Conservation (phyloP, 2,113 vertebrate genomes). For the Tragelaphus strepsiceros region DNA sequence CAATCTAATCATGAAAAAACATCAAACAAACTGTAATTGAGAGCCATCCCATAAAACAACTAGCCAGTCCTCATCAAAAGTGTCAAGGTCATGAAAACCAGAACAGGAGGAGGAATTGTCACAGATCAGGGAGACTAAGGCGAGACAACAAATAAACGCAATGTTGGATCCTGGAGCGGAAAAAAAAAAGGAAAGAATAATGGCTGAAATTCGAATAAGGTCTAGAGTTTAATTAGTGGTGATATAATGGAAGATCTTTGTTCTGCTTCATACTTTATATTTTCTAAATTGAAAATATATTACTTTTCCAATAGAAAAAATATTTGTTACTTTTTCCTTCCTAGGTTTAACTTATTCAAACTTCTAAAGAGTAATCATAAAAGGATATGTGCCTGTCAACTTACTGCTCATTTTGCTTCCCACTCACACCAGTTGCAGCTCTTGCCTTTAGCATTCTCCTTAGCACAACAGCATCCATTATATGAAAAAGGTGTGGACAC, state of each 20-base stretch:
- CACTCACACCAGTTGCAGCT: not conserved
- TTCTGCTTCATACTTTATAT: not conserved
- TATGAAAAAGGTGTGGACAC: not conserved
- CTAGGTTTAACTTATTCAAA: not conserved
- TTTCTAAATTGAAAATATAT: constrained; percentile 33
- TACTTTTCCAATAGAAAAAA: not conserved
- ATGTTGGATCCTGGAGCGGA: not conserved
- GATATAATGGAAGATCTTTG: not conserved
- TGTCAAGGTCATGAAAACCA: not conserved
- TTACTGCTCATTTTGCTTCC: not conserved
- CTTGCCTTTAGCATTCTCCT: not conserved
- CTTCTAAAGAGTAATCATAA: not conserved
- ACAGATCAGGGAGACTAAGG: not conserved
- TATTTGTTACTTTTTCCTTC: constrained; percentile 3
- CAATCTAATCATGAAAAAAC: constrained; percentile 12
- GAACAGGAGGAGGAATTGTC: not conserved
- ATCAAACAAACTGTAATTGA: not conserved
- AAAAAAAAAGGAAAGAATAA: not conserved
- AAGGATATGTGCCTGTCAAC: not conserved
- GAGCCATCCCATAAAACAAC: not conserved
- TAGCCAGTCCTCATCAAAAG: not conserved
- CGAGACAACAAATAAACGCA: not conserved
- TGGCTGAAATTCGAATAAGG: not conserved
- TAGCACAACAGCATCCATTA: not conserved
- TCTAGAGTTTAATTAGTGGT: not conserved